Evolutionary conservation across 2,113 vertebrate genomes (phyloP), one percentile per base, ranked within the genome.

Genomic region (Mohoua ochrocephala): DNA sequence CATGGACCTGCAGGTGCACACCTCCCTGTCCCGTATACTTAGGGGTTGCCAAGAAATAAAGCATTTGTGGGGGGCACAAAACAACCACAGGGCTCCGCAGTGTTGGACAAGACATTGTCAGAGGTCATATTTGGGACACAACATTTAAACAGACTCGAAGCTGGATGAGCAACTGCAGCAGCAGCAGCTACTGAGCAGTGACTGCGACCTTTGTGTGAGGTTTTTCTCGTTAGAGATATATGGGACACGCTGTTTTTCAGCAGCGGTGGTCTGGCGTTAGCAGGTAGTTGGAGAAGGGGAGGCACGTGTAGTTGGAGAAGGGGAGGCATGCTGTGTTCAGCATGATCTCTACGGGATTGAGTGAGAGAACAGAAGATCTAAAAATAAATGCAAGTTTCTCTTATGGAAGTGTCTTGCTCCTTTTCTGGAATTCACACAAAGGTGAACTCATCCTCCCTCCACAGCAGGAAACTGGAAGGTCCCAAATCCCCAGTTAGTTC

Each of bases 401-500:
- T 9, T 44, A 30, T 12, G 16, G 69, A 92, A 87, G 41, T 63
- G 45, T 86, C 68, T 84, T 84, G 56, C 44, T 78, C 10, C 41
- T 81, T 63, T 87, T 87, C 73, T 56, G 84, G 84, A 87, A 50
- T 70, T 84, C 56, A 60, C 13, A 31, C 5, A 1, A 47, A 86
- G 26, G 33, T 86, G 63, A 92, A 84, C n/a, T 71, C 44, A 31
- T 78, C 64, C 21, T 89, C 39, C 47, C 42, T 81, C 56, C 41
- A 42, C 64, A 92, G 42, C 60, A 91, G 86, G 83, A 74, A 89
- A 67, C 41, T 50, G 52, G 56, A 91, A 87, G 83, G 68, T 91
- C 73, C 60, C 42, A 57, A 85, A 79, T 92, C 54, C 67, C 82
- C 47, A 39, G 77, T 92, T 94, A 93, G 73, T 87, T 96, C 89